A percentile compares a stretch with the other conserved stretches of the same genome.
Conservation (phyloP, 92 coral and sea anemone species). For the Muricea muricata region DNA sequence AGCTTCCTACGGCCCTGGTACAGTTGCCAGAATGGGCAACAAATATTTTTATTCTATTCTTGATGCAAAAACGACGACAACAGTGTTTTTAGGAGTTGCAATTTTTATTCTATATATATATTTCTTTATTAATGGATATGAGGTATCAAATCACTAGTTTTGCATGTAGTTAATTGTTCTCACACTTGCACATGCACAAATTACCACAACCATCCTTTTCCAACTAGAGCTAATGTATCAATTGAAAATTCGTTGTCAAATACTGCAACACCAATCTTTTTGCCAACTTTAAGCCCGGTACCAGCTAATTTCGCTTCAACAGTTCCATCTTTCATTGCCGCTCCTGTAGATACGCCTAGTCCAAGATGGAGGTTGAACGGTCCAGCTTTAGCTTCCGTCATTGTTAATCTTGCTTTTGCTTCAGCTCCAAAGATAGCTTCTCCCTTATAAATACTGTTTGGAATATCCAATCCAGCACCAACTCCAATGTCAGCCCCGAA, state of each 20-base stretch:
- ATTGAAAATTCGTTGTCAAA: slow-evolving; percentile 36
- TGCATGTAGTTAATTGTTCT: too few relatives aligned
- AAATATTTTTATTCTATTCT: too few relatives aligned
- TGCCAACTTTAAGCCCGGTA: slow-evolving; percentile 28
- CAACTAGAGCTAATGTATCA: background rate
- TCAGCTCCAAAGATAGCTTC: slow-evolving; percentile 4
- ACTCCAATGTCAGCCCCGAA: slow-evolving; percentile 21
- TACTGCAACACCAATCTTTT: slow-evolving; percentile 32
- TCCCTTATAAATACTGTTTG: background rate
- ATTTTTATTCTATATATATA: too few relatives aligned
- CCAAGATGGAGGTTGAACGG: slow-evolving; percentile 23
- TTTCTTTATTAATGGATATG: too few relatives aligned
- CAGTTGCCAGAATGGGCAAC: too few relatives aligned
- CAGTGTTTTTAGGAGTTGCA: too few relatives aligned
- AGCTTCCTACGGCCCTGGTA: too few relatives aligned
- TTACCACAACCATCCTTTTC: too few relatives aligned
- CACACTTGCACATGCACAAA: too few relatives aligned
- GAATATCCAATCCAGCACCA: background rate
- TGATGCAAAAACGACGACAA: too few relatives aligned
- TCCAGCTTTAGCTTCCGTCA: background rate
- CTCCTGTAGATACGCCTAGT: slow-evolving; percentile 15
- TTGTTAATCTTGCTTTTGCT: slow-evolving; percentile 6
- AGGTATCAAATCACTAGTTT: too few relatives aligned
- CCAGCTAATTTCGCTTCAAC: slow-evolving; percentile 11
- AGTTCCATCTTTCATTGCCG: slow-evolving; percentile 25